Base-by-base conservation (phyloP, 1,140 invertebrate genomes). In the Drosophila nannoptera region DNA sequence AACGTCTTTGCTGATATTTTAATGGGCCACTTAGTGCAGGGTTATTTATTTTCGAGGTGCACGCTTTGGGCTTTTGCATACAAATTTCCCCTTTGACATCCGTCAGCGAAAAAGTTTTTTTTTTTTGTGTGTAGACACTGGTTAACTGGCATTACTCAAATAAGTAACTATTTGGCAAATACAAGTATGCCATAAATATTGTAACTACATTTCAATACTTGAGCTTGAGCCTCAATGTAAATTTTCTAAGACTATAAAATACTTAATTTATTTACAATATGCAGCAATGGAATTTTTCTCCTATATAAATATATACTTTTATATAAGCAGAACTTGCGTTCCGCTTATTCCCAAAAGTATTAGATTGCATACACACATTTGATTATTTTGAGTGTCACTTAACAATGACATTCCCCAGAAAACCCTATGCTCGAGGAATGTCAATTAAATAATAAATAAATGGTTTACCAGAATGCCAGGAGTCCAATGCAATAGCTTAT, bases 1-100 rank as follows among this genome's bases (percentile, higher is more conserved):
- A 69, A 8, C 9, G 14, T 29, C 29, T 69, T 60, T 54, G 64
- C 52, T 64, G 60, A 35, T 31, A 12, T 16, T 56, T 52, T 50
- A 48, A 50, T 69, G 38, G 35, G 48, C 6, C 40, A 31, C 56
- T 61, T 40, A 46, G 45, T 16, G 48, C 45, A 12, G 9, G 55
- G 4, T 38, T 52, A 60, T 67, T 60, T 52, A 38, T n/a, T n/a
- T n/a, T n/a, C n/a, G 22, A 22, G n/a, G n/a, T 29, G 36, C 36
- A 11, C 36, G 36, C 36, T n/a, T 31, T 29, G 16, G 22, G n/a
- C 38, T 33, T 29, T 53, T 14, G 4, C 12, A 11, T 38, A 3
- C 7, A 38, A 38, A 31, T 49, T n/a, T 12, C 29, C 46, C 22
- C 12, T 42, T 42, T 32, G 7, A 42, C 22, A n/a, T 6, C 3